Conservation (phyloP, 2,797 vertebrate species). For the Sebastes trivittatus region DNA sequence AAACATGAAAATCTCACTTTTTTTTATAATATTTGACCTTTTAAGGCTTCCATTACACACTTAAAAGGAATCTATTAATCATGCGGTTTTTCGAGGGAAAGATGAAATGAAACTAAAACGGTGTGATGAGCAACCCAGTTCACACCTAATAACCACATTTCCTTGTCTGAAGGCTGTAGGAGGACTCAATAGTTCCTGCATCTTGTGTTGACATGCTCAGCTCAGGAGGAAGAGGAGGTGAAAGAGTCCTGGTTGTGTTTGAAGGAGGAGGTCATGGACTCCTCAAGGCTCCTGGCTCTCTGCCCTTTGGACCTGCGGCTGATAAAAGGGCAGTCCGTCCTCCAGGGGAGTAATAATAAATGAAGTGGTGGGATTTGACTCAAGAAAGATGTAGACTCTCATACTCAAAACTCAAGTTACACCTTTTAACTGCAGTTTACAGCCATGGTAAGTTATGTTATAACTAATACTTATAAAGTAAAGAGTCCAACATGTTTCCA, state of each 20-base stretch:
- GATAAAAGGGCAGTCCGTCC: slow-evolving; percentile 35
- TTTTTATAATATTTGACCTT: too few species aligned
- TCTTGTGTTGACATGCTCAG: background rate
- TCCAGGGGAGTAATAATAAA: background rate
- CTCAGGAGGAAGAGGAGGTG: background rate
- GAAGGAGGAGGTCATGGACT: slow-evolving; percentile 51
- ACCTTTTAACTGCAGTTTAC: background rate
- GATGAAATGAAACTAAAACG: too few species aligned
- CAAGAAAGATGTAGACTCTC: background rate
- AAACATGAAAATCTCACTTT: too few species aligned
- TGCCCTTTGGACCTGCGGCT: slow-evolving; percentile 70
- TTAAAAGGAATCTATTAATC: too few species aligned
- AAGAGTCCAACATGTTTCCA: background rate
- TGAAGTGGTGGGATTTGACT: slow-evolving; percentile 7
- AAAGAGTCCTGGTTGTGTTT: background rate
- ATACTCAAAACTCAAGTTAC: too few species aligned
- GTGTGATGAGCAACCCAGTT: too few species aligned
- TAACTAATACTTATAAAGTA: background rate
- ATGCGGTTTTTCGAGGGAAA: too few species aligned
- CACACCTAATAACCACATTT: background rate
- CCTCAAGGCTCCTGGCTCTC: slow-evolving; percentile 32
- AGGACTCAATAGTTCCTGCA: background rate
- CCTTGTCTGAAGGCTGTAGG: background rate
- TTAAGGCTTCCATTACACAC: too few species aligned
- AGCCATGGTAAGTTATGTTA: slow-evolving; percentile 60